Conservation (phyloP, 2,888 invertebrate genomes). For the Phyllotreta cruciferae region DNA sequence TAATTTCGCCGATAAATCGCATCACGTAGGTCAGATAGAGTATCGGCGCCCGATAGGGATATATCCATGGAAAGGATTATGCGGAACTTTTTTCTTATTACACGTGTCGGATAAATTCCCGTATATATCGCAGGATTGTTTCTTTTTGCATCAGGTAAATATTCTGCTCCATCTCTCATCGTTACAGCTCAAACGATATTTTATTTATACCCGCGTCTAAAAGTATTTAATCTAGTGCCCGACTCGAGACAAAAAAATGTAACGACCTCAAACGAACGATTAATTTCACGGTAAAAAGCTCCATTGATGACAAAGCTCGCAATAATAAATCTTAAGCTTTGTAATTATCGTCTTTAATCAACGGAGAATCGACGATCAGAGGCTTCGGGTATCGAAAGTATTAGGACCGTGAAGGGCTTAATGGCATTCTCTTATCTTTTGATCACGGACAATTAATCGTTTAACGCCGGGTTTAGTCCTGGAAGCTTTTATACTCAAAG, state of each 20-base stretch:
- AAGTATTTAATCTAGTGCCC: no score
- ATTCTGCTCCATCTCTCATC: not conserved
- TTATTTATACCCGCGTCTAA: no score
- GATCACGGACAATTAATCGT: conserved; percentile 39
- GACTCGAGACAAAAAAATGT: no score
- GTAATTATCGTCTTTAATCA: conserved; percentile 30
- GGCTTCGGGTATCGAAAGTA: conserved; percentile 39
- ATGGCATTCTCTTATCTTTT: conserved; percentile 45
- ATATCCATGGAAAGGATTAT: conserved; percentile 24
- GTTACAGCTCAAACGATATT: no score
- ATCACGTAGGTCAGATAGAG: conserved; percentile 42
- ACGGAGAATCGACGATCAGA: conserved; percentile 19
- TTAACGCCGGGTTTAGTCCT: conserved; percentile 22
- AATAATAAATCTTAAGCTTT: conserved; percentile 18
- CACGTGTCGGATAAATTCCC: conserved; percentile 18
- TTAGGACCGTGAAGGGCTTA: conserved; percentile 41
- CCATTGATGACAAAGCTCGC: not conserved
- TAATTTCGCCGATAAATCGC: conserved; percentile 46
- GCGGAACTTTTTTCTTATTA: conserved; percentile 23
- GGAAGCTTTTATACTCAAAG: conserved; percentile 29
- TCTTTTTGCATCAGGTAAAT: conserved; percentile 17
- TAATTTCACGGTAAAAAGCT: no score
- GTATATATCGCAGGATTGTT: not conserved
- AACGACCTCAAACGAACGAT: no score
- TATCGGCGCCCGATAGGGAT: conserved; percentile 5